A percentile compares a stretch with the other conserved stretches of the same genome.
These are phyloP conservation scores for Gryllus bimaculatus DNA, from an alignment of 1,140 invertebrate species.

Conservation along the genomic window DNA sequence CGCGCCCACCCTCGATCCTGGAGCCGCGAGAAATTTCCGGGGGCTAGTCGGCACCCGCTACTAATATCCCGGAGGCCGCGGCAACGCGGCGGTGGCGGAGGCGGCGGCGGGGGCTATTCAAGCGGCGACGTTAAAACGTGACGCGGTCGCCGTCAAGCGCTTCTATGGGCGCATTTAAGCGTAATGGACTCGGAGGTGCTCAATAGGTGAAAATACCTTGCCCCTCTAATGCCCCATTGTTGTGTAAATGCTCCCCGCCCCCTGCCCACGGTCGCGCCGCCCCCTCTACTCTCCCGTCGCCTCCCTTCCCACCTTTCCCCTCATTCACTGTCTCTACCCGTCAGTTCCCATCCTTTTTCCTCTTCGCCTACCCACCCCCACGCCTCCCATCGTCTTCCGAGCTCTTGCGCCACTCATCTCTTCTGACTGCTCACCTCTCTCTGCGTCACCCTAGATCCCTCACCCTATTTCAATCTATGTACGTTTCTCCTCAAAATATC, in stretches of 20 bases:
- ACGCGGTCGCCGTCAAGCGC: background rate
- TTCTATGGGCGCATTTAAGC: background rate
- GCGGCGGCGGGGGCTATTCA: background rate
- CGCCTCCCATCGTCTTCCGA: too few species aligned
- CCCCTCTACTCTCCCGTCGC: background rate
- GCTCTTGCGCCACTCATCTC: background rate
- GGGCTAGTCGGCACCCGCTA: background rate
- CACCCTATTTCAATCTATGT: too few species aligned
- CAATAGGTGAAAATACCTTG: background rate
- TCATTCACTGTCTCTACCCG: too few species aligned
- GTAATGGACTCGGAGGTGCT: background rate
- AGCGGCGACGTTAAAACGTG: background rate
- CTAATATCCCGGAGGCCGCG: background rate
- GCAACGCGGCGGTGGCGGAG: too few species aligned
- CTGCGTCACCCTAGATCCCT: background rate
- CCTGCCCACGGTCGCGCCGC: too few species aligned
- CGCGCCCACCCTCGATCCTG: too few species aligned
- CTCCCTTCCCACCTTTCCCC: too few species aligned
- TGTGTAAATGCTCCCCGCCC: background rate
- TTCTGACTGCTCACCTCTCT: background rate
- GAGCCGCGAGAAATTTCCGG: background rate
- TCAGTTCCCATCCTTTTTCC: background rate
- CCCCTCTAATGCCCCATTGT: background rate
- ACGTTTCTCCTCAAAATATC: too few species aligned
- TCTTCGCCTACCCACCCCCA: background rate